Evolutionary conservation across 2,888 invertebrate species (phyloP).

Genomic region (Muscina levida): DNA sequence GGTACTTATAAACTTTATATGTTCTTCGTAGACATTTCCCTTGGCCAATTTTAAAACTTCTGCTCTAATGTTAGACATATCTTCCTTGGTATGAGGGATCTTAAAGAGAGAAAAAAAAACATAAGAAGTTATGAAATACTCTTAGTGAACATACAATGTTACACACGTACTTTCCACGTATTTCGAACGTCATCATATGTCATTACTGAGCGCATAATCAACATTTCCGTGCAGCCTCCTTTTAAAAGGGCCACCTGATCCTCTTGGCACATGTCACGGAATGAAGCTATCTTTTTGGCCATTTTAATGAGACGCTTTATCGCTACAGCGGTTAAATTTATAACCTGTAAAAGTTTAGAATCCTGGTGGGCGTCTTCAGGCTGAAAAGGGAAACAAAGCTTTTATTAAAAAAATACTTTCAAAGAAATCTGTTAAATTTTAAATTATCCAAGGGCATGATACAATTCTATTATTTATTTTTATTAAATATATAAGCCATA

Average conservation of each 20-base stretch:
- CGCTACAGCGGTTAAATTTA: slow-evolving; percentile 94
- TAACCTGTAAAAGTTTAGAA: slow-evolving; percentile 89
- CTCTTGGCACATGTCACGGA: slow-evolving; percentile 95
- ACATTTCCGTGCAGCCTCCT: slow-evolving; percentile 97
- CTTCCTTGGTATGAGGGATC: slow-evolving; percentile 90
- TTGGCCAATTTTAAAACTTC: slow-evolving; percentile 95
- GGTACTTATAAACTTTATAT: slow-evolving; percentile 90
- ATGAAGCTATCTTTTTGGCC: slow-evolving; percentile 92
- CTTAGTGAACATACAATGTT: background rate
- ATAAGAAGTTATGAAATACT: slow-evolving; percentile 18
- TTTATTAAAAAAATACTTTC: background rate
- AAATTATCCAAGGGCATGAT: background rate
- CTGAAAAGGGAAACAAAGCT: slow-evolving; percentile 68
- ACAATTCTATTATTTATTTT: too few species aligned
- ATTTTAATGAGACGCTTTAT: slow-evolving; percentile 92
- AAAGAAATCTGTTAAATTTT: background rate
- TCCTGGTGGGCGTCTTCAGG: slow-evolving; percentile 81
- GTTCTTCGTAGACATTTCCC: slow-evolving; percentile 92
- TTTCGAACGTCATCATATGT: slow-evolving; percentile 92
- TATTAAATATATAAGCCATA: too few species aligned
- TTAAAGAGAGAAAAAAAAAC: slow-evolving; percentile 73
- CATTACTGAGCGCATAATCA: slow-evolving; percentile 95
- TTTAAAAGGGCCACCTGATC: slow-evolving; percentile 88
- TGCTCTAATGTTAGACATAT: slow-evolving; percentile 89
- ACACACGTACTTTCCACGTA: slow-evolving; percentile 89